phyloP scores from a whole-genome alignment of 30 jellyfish, hydroid and myxozoan genomes.

The Catostylus mosaicus region DNA sequence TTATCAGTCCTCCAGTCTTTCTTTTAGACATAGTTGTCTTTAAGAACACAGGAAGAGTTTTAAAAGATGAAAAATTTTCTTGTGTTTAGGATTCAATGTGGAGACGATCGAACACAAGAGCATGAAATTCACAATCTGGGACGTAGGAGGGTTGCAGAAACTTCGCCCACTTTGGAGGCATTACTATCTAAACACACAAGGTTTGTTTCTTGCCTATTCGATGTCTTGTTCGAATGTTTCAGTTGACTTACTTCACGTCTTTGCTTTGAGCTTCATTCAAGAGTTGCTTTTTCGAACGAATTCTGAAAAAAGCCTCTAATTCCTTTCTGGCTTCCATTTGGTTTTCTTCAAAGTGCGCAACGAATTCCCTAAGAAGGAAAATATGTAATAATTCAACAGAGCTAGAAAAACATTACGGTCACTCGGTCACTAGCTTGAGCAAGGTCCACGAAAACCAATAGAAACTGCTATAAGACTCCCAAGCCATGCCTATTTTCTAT shows the following conservation, averaged over 20 bases:
- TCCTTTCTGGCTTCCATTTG: neutral
- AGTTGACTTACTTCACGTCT: neutral
- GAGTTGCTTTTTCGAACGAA: neutral
- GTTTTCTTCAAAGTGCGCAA: neutral
- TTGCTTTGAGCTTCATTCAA: neutral
- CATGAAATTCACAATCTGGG: conserved; percentile 95
- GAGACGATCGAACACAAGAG: conserved; percentile 92
- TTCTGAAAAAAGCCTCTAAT: neutral
- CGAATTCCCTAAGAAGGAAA: too few relatives aligned
- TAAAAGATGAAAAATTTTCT: too few relatives aligned
- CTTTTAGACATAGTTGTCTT: too few relatives aligned
- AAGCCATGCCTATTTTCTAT: too few relatives aligned
- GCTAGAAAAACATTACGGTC: too few relatives aligned
- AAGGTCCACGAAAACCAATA: too few relatives aligned
- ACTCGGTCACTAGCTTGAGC: too few relatives aligned
- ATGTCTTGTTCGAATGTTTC: too few relatives aligned
- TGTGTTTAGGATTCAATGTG: conserved; percentile 83
- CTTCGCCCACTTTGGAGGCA: conserved; percentile 97
- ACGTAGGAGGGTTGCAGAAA: conserved; percentile 95
- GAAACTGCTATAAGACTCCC: too few relatives aligned
- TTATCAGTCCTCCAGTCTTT: too few relatives aligned
- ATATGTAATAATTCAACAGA: too few relatives aligned
- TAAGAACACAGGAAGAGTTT: too few relatives aligned
- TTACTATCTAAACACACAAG: conserved; percentile 93
- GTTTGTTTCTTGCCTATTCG: conserved; percentile 37